A percentile compares a stretch with the other conserved stretches of the same genome.
Evolutionary conservation across 2,888 invertebrate species (phyloP).

Genomic region (Leptopilina syphax): DNA sequence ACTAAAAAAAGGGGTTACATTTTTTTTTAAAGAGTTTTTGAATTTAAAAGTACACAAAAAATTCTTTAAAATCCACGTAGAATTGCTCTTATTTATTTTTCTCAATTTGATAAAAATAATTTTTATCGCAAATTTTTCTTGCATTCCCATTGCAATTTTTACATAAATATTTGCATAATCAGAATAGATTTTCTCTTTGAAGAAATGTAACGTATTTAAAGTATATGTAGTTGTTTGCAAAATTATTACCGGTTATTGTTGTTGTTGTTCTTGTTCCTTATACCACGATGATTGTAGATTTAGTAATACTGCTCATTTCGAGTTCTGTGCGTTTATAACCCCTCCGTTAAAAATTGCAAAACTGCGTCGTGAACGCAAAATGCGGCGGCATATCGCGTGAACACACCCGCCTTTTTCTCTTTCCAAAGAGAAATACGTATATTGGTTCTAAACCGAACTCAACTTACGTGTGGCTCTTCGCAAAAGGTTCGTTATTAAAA

Average conservation of each 20-base stretch:
- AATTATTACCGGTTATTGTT: background rate
- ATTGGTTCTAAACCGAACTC: slow-evolving; percentile 21
- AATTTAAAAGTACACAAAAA: too few species aligned
- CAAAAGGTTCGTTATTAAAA: slow-evolving; percentile 35
- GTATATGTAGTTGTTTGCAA: background rate
- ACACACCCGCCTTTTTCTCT: slow-evolving; percentile 37
- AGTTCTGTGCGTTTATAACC: slow-evolving; percentile 10
- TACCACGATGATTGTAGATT: slow-evolving; percentile 10
- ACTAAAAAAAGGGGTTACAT: too few species aligned
- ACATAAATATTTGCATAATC: background rate
- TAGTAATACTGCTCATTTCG: slow-evolving; percentile 6
- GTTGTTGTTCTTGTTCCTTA: background rate
- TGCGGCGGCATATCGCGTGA: slow-evolving; percentile 40
- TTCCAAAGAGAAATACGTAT: background rate
- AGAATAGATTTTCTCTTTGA: background rate
- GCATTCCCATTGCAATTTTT: too few species aligned
- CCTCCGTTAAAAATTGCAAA: slow-evolving; percentile 9
- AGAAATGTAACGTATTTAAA: background rate
- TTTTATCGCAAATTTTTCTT: too few species aligned
- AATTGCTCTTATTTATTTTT: too few species aligned
- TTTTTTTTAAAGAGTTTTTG: too few species aligned
- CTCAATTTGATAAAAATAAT: too few species aligned
- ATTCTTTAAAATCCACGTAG: too few species aligned
- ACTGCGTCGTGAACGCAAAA: slow-evolving; percentile 13
- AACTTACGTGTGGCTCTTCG: slow-evolving; percentile 32